Percentiles rank a stretch among this genome's conserved stretches.
Conservation (phyloP, 2,888 invertebrate genomes). For the Dicyrtomina minuta region DNA sequence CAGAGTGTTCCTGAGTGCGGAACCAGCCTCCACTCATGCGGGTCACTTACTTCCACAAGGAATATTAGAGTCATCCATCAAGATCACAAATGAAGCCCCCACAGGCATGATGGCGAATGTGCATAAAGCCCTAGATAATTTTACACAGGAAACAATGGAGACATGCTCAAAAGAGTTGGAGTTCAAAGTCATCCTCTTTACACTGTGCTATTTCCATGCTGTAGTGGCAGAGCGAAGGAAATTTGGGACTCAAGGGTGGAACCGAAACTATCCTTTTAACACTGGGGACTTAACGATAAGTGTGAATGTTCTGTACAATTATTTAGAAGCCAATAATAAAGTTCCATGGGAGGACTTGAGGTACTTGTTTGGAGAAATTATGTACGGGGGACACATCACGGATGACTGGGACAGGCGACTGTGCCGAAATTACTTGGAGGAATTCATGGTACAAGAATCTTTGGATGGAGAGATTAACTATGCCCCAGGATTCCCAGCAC, state of each 20-base stretch:
- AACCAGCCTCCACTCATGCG: conserved; percentile 82
- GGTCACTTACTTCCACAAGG: conserved; percentile 90
- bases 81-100: conserved; percentile 96
- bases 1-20: conserved; percentile 89
- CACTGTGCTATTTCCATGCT: conserved; percentile 94
- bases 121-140: conserved; percentile 88
- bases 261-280: conserved; percentile 93
- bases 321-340: conserved; percentile 75
- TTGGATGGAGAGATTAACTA: conserved; percentile 85
- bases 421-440: conserved; percentile 88
- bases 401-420: too few species aligned
- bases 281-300: conserved; percentile 88
- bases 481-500: conserved; percentile 81
- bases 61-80: conserved; percentile 91
- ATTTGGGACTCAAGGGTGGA: conserved; percentile 96
- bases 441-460: conserved; percentile 87
- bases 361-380: conserved; percentile 94
- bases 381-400: too few species aligned
- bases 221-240: conserved; percentile 75
- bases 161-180: conserved; percentile 92
- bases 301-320: conserved; percentile 69
- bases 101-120: conserved; percentile 95
- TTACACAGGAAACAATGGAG: conserved; percentile 93
- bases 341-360: conserved; percentile 96
- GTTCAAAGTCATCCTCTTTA: conserved; percentile 92